Evolutionary conservation across 2,888 invertebrate species (phyloP).

Genomic region (Epinotia bilunana): DNA sequence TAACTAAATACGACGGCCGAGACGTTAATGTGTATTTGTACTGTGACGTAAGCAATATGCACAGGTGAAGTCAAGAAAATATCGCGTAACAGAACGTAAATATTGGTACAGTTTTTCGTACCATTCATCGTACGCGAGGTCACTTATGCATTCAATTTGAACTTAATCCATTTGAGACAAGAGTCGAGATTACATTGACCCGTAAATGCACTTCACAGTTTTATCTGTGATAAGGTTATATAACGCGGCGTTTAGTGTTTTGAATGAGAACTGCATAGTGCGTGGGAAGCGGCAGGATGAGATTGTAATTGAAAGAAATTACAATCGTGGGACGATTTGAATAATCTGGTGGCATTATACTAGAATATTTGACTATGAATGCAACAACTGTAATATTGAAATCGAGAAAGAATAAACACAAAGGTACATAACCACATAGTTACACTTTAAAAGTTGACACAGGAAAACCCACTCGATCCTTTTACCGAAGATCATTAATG

Average conservation of each 20-base stretch:
- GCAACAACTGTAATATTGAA: neutral
- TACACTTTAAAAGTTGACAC: neutral
- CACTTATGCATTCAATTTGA: slow-evolving; percentile 3
- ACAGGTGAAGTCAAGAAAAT: slow-evolving; percentile 37
- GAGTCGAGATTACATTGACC: slow-evolving; percentile 9
- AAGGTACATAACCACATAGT: neutral
- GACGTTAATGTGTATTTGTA: slow-evolving; percentile 29
- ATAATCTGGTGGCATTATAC: slow-evolving; percentile 24
- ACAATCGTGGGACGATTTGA: slow-evolving; percentile 27
- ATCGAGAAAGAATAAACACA: neutral
- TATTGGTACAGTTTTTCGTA: slow-evolving; percentile 42
- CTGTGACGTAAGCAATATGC: slow-evolving; percentile 39
- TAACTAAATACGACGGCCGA: slow-evolving; percentile 5
- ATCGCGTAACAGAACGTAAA: slow-evolving; percentile 33
- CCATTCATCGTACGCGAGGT: slow-evolving; percentile 6
- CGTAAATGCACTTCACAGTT: neutral
- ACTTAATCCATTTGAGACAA: slow-evolving; percentile 1
- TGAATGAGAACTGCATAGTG: slow-evolving; percentile 36
- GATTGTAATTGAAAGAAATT: slow-evolving; percentile 35
- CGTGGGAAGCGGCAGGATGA: slow-evolving; percentile 40
- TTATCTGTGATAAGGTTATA: slow-evolving; percentile 11
- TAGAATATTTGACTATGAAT: neutral
- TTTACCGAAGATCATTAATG: neutral
- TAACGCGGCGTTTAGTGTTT: slow-evolving; percentile 31
- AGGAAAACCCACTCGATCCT: neutral